Evolutionary conservation across 2,113 vertebrate genomes (phyloP).

Genomic region (Passer domesticus): DNA sequence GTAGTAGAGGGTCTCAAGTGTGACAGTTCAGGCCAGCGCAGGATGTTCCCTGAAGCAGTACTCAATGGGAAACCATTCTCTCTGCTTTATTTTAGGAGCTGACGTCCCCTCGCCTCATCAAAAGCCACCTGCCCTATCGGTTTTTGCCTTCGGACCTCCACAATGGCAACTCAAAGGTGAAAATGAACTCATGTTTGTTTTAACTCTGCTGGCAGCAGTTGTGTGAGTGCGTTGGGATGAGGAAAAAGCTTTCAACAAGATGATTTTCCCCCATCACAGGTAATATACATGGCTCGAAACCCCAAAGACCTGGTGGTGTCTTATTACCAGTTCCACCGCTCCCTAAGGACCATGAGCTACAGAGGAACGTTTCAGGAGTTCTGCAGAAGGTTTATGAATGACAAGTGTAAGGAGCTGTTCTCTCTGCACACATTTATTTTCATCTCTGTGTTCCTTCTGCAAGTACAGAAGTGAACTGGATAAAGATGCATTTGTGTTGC

Average conservation of each 20-base stretch:
- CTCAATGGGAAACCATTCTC: neutral
- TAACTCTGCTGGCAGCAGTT: neutral
- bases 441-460: constrained; percentile 37
- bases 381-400: constrained; percentile 96
- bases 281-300: constrained; percentile 99
- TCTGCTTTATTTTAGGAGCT: constrained; percentile 81
- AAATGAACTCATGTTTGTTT: neutral
- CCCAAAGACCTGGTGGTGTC: constrained; percentile 98
- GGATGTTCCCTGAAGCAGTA: neutral
- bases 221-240: neutral
- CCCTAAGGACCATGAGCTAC: constrained; percentile 98
- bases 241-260: neutral
- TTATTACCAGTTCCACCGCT: constrained; percentile 98
- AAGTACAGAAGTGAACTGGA: constrained; percentile 29
- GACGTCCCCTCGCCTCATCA: constrained; percentile 95
- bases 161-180: constrained; percentile 94
- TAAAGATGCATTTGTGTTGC: constrained; percentile 50
- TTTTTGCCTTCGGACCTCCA: constrained; percentile 95
- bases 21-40: neutral
- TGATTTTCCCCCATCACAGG: constrained; percentile 63
- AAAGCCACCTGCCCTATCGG: constrained; percentile 94
- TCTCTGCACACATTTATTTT: constrained; percentile 45
- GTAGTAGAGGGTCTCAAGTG: neutral
- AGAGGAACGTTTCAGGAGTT: constrained; percentile 97
- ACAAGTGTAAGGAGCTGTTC: constrained; percentile 85